Evolutionary conservation across 2,888 invertebrate genomes (phyloP), one percentile per base, ranked within the genome.

Genomic region (Luffia ferchaultella): DNA sequence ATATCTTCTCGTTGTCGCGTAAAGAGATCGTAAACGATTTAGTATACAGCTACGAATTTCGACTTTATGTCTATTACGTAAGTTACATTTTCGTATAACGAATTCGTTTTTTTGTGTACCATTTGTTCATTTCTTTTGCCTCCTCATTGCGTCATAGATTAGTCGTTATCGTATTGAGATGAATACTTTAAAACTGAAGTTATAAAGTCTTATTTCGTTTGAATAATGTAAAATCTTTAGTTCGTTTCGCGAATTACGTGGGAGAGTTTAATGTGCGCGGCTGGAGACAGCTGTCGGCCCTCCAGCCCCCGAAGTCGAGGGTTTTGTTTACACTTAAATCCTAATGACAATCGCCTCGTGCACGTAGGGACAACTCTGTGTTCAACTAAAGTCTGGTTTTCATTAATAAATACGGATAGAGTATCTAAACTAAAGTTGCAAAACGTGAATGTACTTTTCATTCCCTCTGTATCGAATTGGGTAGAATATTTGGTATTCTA

Each of bases 211-310:
- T 17, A 9, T 45, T 18, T 45, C 5, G 18, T 45, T 30, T 18
- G 17, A 18, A 16, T 7, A 45, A 45, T 3, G 18, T 7, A 17
- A 18, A 18, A 5, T 19, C n/a, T 5, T 42, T 41, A 16, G 1
- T 20, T 50, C 56, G 59, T 58, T 61, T 58, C 61, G 58, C 61
- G 60, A 53, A 58, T 62, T 40, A 63, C 68, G 76, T 77, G 73
- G 75, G 77, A 73, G 78, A 73, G 78, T 78, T 79, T 78, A 78
- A 78, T 76, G 67, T 65, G 72, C 76, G 12, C 74, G 78, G 72
- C 68, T 83, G 80, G 70, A 62, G 76, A 76, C 82, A 83, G 80
- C 82, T 82, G 82, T 76, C 72, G 72, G 49, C 73, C 77, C 76
- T 77, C 62, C 61, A 69, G 72, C 76, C 67, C 65, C 63, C 63